A percentile compares a stretch with the other conserved stretches of the same genome.
Evolutionary conservation across 2,113 vertebrate genomes (phyloP).

Genomic region (Perca schrenkii): DNA sequence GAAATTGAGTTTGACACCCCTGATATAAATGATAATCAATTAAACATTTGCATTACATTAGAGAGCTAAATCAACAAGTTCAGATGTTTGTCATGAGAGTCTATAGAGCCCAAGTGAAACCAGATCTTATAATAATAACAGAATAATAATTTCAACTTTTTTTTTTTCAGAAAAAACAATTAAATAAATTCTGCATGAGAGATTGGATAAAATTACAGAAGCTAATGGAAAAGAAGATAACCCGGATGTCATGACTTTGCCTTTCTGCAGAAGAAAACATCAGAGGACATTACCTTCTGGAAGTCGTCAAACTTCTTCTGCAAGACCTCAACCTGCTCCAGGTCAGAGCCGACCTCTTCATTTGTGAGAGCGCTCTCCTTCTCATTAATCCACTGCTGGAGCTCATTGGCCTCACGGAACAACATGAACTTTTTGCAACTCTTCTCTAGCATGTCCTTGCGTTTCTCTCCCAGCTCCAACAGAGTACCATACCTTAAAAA

Average conservation of each 20-base stretch:
- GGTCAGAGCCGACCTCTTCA: constrained; percentile 95
- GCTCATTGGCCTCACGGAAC: constrained; percentile 96
- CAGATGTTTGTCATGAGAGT: background rate
- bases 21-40: background rate
- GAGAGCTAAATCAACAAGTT: background rate
- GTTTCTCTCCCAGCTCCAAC: constrained; percentile 93
- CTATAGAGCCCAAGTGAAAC: background rate
- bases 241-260: background rate
- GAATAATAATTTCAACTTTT: too few species aligned
- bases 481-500: constrained; percentile 91
- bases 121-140: too few species aligned
- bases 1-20: too few species aligned
- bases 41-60: background rate
- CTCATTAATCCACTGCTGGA: constrained; percentile 98
- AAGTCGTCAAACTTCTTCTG: constrained; percentile 99
- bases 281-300: constrained; percentile 89
- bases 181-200: too few species aligned
- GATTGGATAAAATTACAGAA: too few species aligned
- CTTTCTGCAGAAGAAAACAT: background rate
- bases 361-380: constrained; percentile 94
- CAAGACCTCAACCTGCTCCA: constrained; percentile 98
- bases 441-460: constrained; percentile 98
- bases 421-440: constrained; percentile 99
- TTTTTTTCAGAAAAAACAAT: too few species aligned
- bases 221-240: too few species aligned